phyloP scores from a whole-genome alignment of 2,113 vertebrate genomes.

The Silurus asotus region DNA sequence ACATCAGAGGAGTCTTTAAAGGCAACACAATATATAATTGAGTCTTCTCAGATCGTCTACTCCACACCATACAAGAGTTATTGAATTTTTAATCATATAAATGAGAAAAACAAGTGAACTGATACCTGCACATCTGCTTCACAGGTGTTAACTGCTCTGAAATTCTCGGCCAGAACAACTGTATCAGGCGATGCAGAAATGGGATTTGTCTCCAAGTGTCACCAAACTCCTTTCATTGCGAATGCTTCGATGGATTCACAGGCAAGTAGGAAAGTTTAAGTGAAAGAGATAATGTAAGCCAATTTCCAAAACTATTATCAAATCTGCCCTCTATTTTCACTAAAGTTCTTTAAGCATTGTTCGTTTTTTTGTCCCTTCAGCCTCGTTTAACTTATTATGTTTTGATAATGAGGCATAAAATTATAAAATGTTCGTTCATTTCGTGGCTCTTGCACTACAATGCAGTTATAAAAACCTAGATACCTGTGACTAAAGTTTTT shows the following conservation, averaged over 20 bases:
- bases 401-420: conserved; percentile 42
- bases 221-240: conserved; percentile 71
- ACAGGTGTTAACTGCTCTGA: conserved; percentile 81
- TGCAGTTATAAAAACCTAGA: conserved; percentile 41
- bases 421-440: conserved; percentile 36
- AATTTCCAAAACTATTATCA: conserved; percentile 1
- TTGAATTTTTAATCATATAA: neutral
- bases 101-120: neutral
- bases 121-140: conserved; percentile 36
- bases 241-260: conserved; percentile 68
- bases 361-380: conserved; percentile 24
- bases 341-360: conserved; percentile 22
- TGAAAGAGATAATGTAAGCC: neutral
- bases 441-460: conserved; percentile 31
- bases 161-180: conserved; percentile 71
- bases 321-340: conserved; percentile 24
- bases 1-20: neutral
- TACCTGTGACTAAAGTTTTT: conserved; percentile 11
- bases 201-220: conserved; percentile 70
- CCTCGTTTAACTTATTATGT: conserved; percentile 42
- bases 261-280: conserved; percentile 67
- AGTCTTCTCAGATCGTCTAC: neutral
- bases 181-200: conserved; percentile 68
- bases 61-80: neutral
- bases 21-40: neutral